phyloP scores from a whole-genome alignment of 2,888 invertebrate genomes.

The Himalopsyche anomala region DNA sequence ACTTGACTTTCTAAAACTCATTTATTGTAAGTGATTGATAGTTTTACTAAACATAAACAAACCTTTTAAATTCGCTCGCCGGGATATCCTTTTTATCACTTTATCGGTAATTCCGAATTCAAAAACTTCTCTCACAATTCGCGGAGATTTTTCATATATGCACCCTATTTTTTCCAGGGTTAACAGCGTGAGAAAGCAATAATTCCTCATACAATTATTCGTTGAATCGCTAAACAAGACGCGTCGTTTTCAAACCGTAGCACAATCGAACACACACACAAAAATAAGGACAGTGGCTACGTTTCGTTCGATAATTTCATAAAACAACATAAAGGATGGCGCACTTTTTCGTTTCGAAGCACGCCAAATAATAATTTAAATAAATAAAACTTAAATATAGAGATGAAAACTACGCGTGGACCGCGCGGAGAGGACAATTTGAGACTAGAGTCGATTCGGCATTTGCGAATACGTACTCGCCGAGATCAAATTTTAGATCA shows the following conservation, averaged over 20 bases:
- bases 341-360: slow-evolving; percentile 24
- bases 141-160: neutral
- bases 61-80: slow-evolving; percentile 3
- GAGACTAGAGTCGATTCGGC: slow-evolving; percentile 67
- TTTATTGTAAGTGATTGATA: neutral
- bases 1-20: neutral
- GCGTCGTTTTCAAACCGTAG: slow-evolving; percentile 43
- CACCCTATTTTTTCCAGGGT: slow-evolving; percentile 5
- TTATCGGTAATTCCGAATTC: slow-evolving; percentile 6
- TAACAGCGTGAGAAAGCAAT: neutral
- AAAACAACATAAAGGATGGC: neutral
- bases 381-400: slow-evolving; percentile 50
- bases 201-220: neutral
- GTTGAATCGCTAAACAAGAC: slow-evolving; percentile 33
- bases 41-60: too few species aligned
- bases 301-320: slow-evolving; percentile 25
- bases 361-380: slow-evolving; percentile 49
- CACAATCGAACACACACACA: slow-evolving; percentile 34
- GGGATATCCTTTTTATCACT: slow-evolving; percentile 7
- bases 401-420: slow-evolving; percentile 75
- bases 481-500: slow-evolving; percentile 61
- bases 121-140: slow-evolving; percentile 10
- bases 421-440: slow-evolving; percentile 78
- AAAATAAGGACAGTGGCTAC: slow-evolving; percentile 10
- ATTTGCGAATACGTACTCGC: slow-evolving; percentile 44